Evolutionary conservation across 2,113 vertebrate genomes (phyloP).

Genomic region (Edolisoma coerulescens): DNA sequence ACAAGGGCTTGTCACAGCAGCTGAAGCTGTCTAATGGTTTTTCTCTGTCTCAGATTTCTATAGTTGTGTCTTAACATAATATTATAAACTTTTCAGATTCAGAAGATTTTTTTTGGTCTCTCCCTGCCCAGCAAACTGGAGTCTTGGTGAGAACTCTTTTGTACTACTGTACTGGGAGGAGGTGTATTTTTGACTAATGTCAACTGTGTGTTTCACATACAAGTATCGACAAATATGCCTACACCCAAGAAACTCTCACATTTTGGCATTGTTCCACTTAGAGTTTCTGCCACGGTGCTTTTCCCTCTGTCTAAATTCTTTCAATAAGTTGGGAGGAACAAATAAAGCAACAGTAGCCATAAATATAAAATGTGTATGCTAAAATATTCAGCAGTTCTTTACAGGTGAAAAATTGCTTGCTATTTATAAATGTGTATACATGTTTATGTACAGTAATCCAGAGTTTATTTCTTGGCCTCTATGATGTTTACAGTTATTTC

Average conservation of each 20-base stretch:
- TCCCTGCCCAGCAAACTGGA: background rate
- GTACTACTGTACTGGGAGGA: background rate
- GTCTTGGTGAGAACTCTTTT: background rate
- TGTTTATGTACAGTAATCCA: conserved; percentile 2
- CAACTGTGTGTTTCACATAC: background rate
- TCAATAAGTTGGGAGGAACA: background rate
- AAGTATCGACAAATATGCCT: background rate
- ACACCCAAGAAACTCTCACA: background rate
- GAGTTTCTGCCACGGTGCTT: background rate
- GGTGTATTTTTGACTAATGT: background rate
- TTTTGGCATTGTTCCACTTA: background rate
- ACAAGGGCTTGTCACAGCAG: background rate
- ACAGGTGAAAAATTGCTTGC: background rate
- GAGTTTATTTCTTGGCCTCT: conserved; percentile 23
- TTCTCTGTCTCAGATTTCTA: background rate
- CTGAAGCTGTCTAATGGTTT: background rate
- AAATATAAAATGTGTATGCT: background rate
- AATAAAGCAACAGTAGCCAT: background rate
- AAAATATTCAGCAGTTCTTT: background rate
- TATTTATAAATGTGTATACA: background rate
- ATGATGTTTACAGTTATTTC: conserved; percentile 35
- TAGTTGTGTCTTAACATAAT: background rate
- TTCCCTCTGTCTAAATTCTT: background rate
- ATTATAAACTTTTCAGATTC: background rate
- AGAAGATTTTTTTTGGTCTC: background rate